phyloP scores from a whole-genome alignment of 1,140 invertebrate genomes.

The Lasaia peninsularis region DNA sequence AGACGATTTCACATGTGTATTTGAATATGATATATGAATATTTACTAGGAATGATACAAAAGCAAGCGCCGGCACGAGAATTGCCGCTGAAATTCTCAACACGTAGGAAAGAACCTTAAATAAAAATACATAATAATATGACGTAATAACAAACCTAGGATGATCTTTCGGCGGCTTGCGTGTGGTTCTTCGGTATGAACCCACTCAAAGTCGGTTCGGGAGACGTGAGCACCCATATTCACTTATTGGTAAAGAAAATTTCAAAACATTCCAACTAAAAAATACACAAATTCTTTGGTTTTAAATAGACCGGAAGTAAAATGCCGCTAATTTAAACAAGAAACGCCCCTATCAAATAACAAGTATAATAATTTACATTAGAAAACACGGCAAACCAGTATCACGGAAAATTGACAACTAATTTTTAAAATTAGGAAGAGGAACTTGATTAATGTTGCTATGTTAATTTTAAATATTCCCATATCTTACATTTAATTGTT shows the following conservation, averaged over 20 bases:
- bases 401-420: not conserved
- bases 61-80: not conserved
- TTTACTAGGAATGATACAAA: not conserved
- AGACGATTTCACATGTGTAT: not conserved
- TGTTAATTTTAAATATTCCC: no score
- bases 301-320: not conserved
- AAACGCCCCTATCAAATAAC: constrained; percentile 8
- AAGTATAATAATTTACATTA: not conserved
- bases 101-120: not conserved
- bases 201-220: constrained; percentile 91
- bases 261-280: not conserved
- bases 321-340: not conserved
- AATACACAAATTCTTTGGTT: not conserved
- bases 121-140: constrained; percentile 19
- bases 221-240: constrained; percentile 65
- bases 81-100: not conserved
- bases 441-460: no score
- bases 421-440: not conserved
- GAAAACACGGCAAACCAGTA: not conserved
- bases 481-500: no score
- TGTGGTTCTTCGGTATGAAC: constrained; percentile 98
- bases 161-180: constrained; percentile 94
- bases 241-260: not conserved
- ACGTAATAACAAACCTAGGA: constrained; percentile 85
- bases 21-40: not conserved